phyloP scores from a whole-genome alignment of 2,113 vertebrate species.

The Oncorhynchus masou region DNA sequence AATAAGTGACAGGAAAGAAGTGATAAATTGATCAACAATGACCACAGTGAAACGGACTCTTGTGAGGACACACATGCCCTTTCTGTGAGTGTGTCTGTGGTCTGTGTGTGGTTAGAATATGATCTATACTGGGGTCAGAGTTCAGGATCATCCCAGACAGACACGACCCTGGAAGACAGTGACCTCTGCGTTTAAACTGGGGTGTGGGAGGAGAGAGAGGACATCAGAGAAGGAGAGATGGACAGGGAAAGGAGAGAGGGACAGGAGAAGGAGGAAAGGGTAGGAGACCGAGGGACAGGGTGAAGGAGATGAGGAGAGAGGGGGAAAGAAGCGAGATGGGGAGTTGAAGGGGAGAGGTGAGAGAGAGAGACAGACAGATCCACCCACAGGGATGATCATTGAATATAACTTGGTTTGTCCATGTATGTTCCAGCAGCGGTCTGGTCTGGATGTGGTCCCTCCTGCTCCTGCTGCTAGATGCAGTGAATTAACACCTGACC shows the following conservation, averaged over 20 bases:
- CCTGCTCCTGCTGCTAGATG: slow-evolving; percentile 46
- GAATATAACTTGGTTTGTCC: slow-evolving; percentile 34
- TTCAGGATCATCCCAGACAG: slow-evolving; percentile 77
- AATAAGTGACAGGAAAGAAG: slow-evolving; percentile 61
- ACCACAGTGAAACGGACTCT: slow-evolving; percentile 63
- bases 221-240: slow-evolving; percentile 23
- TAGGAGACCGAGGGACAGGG: slow-evolving; percentile 14
- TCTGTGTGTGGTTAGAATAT: slow-evolving; percentile 71
- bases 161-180: slow-evolving; percentile 72
- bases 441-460: slow-evolving; percentile 40
- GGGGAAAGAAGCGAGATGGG: background rate
- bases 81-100: slow-evolving; percentile 63
- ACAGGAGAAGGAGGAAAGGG: slow-evolving; percentile 5
- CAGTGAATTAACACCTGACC: slow-evolving; percentile 72
- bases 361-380: slow-evolving; percentile 2
- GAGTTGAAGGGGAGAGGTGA: slow-evolving; percentile 20
- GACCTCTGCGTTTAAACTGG: slow-evolving; percentile 69
- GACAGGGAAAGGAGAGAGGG: background rate
- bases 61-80: slow-evolving; percentile 64
- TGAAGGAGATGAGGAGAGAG: slow-evolving; percentile 3
- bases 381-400: slow-evolving; percentile 6
- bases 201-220: slow-evolving; percentile 55
- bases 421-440: slow-evolving; percentile 13
- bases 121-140: slow-evolving; percentile 74
- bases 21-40: slow-evolving; percentile 75